A percentile compares a stretch with the other conserved stretches of the same genome.
Evolutionary conservation across 1,140 invertebrate species (phyloP).

Genomic region (Pogonomyrmex barbatus): DNA sequence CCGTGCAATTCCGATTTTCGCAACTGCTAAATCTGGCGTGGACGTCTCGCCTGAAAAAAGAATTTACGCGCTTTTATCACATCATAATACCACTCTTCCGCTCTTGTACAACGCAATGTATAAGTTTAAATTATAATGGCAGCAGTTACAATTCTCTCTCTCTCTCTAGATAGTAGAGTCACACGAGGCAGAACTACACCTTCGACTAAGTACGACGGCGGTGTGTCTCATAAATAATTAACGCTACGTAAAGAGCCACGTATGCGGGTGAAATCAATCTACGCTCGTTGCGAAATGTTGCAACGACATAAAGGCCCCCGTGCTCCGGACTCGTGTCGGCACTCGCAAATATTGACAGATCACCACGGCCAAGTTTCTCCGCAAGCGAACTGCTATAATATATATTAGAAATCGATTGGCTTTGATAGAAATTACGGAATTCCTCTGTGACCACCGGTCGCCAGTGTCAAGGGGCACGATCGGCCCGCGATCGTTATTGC

Average conservation of each 20-base stretch:
- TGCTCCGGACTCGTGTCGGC: neutral
- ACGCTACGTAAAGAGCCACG: neutral
- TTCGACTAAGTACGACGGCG: constrained; percentile 17
- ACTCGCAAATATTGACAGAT: constrained; percentile 43
- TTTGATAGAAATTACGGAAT: constrained; percentile 36
- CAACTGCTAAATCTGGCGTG: neutral
- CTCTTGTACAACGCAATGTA: neutral
- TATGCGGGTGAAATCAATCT: constrained; percentile 41
- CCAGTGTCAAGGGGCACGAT: neutral
- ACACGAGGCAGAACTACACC: neutral
- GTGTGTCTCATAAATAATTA: constrained; percentile 37
- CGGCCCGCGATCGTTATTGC: constrained; percentile 2
- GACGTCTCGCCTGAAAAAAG: neutral
- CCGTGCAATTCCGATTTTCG: neutral
- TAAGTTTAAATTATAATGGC: neutral
- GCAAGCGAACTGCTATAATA: constrained; percentile 30
- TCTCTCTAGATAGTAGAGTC: too few relatives aligned
- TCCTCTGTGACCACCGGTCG: neutral
- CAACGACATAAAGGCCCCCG: too few relatives aligned
- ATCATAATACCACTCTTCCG: neutral
- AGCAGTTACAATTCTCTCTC: neutral
- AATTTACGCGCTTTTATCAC: neutral
- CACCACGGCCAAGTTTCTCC: neutral
- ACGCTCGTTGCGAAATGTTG: neutral
- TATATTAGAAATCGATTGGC: constrained; percentile 49